Conservation (phyloP, 1,140 invertebrate genomes). For the Drosophila teissieri region DNA sequence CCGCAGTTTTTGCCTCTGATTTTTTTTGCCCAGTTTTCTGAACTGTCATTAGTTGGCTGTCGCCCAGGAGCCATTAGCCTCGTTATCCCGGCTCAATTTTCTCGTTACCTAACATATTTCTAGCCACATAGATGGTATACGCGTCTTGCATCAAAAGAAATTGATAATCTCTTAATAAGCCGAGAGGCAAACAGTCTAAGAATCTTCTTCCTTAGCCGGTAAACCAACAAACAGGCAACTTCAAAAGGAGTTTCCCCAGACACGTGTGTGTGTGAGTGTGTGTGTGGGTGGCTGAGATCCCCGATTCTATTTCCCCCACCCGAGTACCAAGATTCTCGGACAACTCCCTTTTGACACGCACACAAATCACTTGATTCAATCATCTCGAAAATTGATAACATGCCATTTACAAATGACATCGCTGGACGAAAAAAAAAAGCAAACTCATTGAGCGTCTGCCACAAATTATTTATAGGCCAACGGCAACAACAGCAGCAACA, state of each 20-base stretch:
- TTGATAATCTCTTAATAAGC: conserved; percentile 81
- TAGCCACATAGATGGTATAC: conserved; percentile 8
- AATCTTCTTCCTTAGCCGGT: conserved; percentile 49
- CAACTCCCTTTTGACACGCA: conserved; percentile 65
- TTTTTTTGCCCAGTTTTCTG: not conserved
- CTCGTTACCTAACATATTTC: conserved; percentile 29
- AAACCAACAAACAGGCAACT: conserved; percentile 60
- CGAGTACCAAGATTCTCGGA: not conserved
- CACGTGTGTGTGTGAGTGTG: conserved; percentile 32
- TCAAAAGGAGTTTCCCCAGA: conserved; percentile 52
- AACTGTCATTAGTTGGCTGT: conserved; percentile 4
- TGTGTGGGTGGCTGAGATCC: not conserved
- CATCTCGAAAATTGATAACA: conserved; percentile 85
- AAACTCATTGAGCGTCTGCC: conserved; percentile 70
- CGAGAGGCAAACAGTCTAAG: conserved; percentile 49
- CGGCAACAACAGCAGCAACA: conserved; percentile 4
- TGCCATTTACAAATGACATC: conserved; percentile 84
- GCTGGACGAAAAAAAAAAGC: conserved; percentile 50
- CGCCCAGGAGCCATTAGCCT: conserved; percentile 31
- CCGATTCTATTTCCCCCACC: not conserved
- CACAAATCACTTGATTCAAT: conserved; percentile 84
- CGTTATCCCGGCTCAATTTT: conserved; percentile 48
- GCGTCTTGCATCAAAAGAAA: conserved; percentile 72
- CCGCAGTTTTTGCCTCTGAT: not conserved
- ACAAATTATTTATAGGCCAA: conserved; percentile 77